phyloP scores from a whole-genome alignment of 1,140 invertebrate genomes.

The Drosophila azteca region DNA sequence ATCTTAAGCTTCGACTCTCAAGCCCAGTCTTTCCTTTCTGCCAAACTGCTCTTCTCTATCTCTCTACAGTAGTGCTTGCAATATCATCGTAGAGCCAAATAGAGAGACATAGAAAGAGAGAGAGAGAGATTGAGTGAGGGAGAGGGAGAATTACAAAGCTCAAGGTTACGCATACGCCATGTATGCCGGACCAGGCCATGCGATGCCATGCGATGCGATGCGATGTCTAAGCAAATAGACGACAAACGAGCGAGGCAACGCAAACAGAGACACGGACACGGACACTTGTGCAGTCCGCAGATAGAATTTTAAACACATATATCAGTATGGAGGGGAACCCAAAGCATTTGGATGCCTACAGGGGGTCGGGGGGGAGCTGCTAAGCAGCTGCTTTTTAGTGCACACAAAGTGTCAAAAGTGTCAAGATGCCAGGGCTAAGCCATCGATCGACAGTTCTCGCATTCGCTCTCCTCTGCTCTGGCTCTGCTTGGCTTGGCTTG shows the following conservation, averaged over 20 bases:
- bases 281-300: slow-evolving; percentile 69
- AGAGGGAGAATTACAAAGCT: slow-evolving; percentile 47
- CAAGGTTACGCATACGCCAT: slow-evolving; percentile 80
- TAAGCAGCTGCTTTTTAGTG: slow-evolving; percentile 24
- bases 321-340: not conserved
- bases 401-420: slow-evolving; percentile 61
- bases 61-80: slow-evolving; percentile 42
- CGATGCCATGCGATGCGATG: slow-evolving; percentile 37
- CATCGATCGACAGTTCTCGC: slow-evolving; percentile 39
- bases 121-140: not conserved
- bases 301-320: slow-evolving; percentile 54
- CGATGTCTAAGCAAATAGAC: slow-evolving; percentile 77
- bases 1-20: too few relatives aligned
- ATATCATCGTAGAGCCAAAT: slow-evolving; percentile 32
- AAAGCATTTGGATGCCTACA: slow-evolving; percentile 2
- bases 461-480: not conserved
- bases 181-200: slow-evolving; percentile 54
- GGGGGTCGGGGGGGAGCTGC: slow-evolving; percentile 4
- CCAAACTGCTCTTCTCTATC: too few relatives aligned
- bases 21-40: too few relatives aligned
- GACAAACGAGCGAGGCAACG: slow-evolving; percentile 67
- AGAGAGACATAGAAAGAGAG: too few relatives aligned
- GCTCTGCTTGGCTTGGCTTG: not conserved
- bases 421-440: slow-evolving; percentile 33
- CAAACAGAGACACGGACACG: slow-evolving; percentile 66